These are phyloP conservation scores for Ochropleura plecta DNA, from an alignment of 2,888 invertebrate species.

Conservation along the genomic window DNA sequence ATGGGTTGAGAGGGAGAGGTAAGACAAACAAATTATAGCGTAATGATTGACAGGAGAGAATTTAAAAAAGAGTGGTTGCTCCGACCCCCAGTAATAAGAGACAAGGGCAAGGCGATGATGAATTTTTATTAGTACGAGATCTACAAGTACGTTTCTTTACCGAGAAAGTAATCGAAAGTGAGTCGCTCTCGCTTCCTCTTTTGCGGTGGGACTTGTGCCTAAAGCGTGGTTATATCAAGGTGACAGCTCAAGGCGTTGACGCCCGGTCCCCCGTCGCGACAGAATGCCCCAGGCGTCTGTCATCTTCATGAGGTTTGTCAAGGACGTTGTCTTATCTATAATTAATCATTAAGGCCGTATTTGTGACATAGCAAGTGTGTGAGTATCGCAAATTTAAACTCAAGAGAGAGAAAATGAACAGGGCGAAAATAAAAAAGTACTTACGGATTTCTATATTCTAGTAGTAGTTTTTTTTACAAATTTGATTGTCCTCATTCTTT, in stretches of 20 bases:
- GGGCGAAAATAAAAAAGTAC: not conserved
- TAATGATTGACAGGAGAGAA: too few species aligned
- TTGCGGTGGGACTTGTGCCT: not conserved
- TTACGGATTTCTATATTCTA: not conserved
- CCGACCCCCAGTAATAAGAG: too few species aligned
- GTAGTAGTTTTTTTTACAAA: too few species aligned
- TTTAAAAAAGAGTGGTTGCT: too few species aligned
- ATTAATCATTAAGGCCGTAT: slow-evolving; percentile 18
- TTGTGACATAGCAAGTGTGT: not conserved
- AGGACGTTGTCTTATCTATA: slow-evolving; percentile 24
- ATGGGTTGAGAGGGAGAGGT: too few species aligned
- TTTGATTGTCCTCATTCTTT: too few species aligned
- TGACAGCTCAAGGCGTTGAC: slow-evolving; percentile 46
- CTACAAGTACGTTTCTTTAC: too few species aligned
- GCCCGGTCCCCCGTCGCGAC: slow-evolving; percentile 9
- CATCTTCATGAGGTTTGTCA: slow-evolving; percentile 43
- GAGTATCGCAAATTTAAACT: not conserved
- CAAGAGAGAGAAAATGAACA: not conserved
- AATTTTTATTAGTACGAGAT: too few species aligned
- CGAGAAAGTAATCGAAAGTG: too few species aligned
- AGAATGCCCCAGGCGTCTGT: slow-evolving; percentile 7
- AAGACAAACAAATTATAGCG: too few species aligned
- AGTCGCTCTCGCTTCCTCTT: not conserved
- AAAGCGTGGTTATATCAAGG: slow-evolving; percentile 40
- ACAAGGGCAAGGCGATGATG: too few species aligned